phyloP scores from a whole-genome alignment of 2,888 invertebrate species.

The Himalopsyche anomala region DNA sequence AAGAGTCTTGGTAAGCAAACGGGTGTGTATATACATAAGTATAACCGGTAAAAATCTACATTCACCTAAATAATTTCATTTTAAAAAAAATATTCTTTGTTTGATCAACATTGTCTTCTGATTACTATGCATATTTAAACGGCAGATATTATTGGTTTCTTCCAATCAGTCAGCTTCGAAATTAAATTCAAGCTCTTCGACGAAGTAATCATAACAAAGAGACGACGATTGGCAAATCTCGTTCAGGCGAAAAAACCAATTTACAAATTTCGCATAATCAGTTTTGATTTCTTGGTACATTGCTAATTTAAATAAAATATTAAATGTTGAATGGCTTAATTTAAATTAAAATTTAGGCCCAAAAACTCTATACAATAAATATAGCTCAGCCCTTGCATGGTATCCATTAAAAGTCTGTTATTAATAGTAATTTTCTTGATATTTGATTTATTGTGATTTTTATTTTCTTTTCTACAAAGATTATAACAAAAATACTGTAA shows the following conservation, averaged over 20 bases:
- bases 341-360: too few species aligned
- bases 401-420: too few species aligned
- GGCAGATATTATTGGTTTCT: constrained; percentile 16
- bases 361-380: too few species aligned
- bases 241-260: constrained; percentile 13
- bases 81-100: background rate
- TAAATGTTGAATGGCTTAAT: background rate
- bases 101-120: constrained; percentile 6
- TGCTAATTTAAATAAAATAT: constrained; percentile 7
- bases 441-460: too few species aligned
- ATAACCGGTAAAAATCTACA: background rate
- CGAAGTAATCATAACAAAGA: constrained; percentile 32
- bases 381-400: too few species aligned
- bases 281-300: background rate
- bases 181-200: background rate
- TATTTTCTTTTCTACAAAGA: too few species aligned
- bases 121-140: constrained; percentile 8
- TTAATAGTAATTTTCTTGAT: too few species aligned
- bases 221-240: constrained; percentile 14
- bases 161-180: background rate
- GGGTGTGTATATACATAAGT: background rate
- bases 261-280: constrained; percentile 3
- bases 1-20: too few species aligned
- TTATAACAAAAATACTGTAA: too few species aligned
- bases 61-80: background rate